Base-by-base conservation (phyloP, 2,888 invertebrate genomes). In the Ennomos fuscantarius region DNA sequence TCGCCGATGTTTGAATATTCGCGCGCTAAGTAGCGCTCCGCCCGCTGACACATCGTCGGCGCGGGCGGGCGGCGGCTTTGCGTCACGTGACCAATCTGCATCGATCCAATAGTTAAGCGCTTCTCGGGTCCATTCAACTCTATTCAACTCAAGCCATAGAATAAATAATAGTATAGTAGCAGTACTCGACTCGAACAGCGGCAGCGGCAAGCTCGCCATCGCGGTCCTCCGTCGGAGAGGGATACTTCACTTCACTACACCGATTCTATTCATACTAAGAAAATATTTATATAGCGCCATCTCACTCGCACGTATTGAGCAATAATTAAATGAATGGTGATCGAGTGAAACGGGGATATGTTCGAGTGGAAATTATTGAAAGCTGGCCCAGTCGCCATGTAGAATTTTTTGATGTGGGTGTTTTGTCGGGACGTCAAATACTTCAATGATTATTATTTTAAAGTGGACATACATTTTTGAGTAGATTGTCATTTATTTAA, bases 71-170 rank as follows among this genome's bases (percentile, higher is more conserved):
- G 2, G 79, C 82, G 77, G 81, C 81, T 40, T 85, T 79, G 76
- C 76, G 74, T 90, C 92, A 92, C 91, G 92, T 92, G 92, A 92
- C 81, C 72, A 54, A 80, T 1, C 3, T 24, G 24, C 84, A 92
- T 93, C 92, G 92, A 93, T 93, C 92, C 92, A 93, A 92, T 92
- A 84, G 92, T 81, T 86, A 89, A 89, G 81, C 87, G 89, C 90
- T 90, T 90, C 89, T 86, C 87, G 90, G 90, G 92, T 92, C 92
- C 92, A 92, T 92, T 92, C 92, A 93, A 92, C 92, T 93, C 5
- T 24, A 24, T 24, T 24, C 24, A 24, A 24, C 24, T 24, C 24
- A 24, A 24, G 24, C 5, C 24, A 6, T 24, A 24, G 24, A 24
- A 24, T 24, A 24, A 24, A 24, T 24, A 24, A 24, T 24, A 5